Base-by-base conservation (phyloP, 2,113 vertebrate species). In the Ifrita kowaldi region DNA sequence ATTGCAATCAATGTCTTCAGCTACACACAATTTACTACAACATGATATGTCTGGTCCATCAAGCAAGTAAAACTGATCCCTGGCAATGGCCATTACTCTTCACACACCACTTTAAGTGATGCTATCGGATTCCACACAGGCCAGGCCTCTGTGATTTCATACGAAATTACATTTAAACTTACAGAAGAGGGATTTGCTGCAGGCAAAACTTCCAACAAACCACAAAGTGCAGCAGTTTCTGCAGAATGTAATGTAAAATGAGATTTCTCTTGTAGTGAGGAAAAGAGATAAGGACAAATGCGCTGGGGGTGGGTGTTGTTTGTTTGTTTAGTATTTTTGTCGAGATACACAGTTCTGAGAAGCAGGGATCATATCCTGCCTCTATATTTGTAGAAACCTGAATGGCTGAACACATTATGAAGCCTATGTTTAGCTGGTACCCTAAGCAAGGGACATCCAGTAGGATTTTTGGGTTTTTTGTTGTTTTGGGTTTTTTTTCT, bases 1-100 rank as follows among this genome's bases (percentile, higher is more conserved):
- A 93, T 94, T 92, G 81, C 65, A 93, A 97, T 97, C 96, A 94
- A 97, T 97, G 80, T 24, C 49, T 94, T 95, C 81, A 85, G 89
- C 84, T 76, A 87, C 94, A 95, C 95, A 84, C 95, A 60, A 96
- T 97, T 97, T 97, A 95, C 84, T 89, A 73, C 53, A 94, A 64
- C 89, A 94, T 96, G 89, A 97, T 97, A 93, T 13, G 75, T 67
- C 86, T 93, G 62, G 70, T 69, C 50, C 60, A 11, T 33, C 63
- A 71, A 50, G 44, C 3, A 11, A 76, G 84, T 65, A 82, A 84
- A 96, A 82, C 67, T 56, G 89, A 93, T 80, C 81, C 67, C 86
- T 96, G 84, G 47, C 63, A 82, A 21, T 15, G 59, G 69, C 32
- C 65, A 68, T 76, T 90, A 56, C 50, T 77, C 80, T 88, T 74